These are phyloP conservation scores for Styela clava DNA, from an alignment of 23 tunicate genomes.

Conservation along the genomic window DNA sequence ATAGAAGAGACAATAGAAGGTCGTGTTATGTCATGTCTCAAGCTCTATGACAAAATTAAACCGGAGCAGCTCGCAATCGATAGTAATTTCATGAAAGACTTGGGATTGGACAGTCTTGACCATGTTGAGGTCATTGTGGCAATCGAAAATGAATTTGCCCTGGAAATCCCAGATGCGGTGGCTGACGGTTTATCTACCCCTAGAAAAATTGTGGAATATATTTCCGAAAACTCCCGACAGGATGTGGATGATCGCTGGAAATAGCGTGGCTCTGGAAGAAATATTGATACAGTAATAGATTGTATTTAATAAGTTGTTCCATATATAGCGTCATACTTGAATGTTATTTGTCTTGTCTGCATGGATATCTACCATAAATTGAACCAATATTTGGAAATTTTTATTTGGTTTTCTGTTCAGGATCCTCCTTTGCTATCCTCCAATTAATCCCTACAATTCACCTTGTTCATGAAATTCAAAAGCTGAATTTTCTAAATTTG, in stretches of 20 bases:
- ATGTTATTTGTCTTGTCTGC: too few relatives aligned
- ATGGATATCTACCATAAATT: too few relatives aligned
- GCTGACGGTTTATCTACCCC: slow-evolving; percentile 30
- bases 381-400: too few relatives aligned
- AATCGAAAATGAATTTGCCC: slow-evolving; percentile 30
- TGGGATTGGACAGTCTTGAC: slow-evolving; percentile 33
- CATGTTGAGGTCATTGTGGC: slow-evolving; percentile 34
- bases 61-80: slow-evolving; percentile 8
- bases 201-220: slow-evolving; percentile 10
- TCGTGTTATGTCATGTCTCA: slow-evolving; percentile 54
- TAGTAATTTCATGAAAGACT: slow-evolving; percentile 21
- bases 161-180: slow-evolving; percentile 20
- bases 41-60: slow-evolving; percentile 78
- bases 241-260: background rate
- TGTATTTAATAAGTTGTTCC: too few relatives aligned
- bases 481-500: too few relatives aligned
- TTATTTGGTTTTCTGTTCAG: too few relatives aligned
- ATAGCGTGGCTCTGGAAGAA: background rate
- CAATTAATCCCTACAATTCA: too few relatives aligned
- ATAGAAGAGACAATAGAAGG: slow-evolving; percentile 33
- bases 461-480: too few relatives aligned
- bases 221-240: background rate
- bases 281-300: too few relatives aligned
- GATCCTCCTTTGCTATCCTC: too few relatives aligned
- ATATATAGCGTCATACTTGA: too few relatives aligned